Base-by-base conservation (phyloP, 2,797 vertebrate genomes). In the Hydrolagus colliei region DNA sequence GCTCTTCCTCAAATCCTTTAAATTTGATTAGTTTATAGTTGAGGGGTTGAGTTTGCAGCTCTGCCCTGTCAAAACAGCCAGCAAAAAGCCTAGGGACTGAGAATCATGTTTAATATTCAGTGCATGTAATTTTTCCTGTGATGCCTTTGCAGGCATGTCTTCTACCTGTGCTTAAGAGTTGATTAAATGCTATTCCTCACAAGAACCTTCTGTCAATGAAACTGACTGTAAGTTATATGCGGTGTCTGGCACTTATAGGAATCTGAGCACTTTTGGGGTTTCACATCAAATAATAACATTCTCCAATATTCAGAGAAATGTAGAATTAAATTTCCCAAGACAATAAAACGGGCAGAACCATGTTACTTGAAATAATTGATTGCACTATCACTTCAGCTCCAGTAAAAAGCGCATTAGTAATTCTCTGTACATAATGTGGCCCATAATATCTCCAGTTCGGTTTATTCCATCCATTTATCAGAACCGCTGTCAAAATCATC, bases 281-380 rank as follows among this genome's bases (percentile, higher is more conserved):
- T 82, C 63, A 65, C 14, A 35, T 68, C 62, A 82, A 82, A 68
- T 82, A 65, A 68, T 67, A 68, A 14, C 62, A 35, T 65, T 62
- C 79, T 68, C 63, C 79, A 82, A 82, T 18, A 14, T 82, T 82
- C 79, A 82, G 62, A 68, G 27, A 32, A 35, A 82, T 82, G 79
- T 32, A 67, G 27, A 68, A 82, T 82, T 68, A 68, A 82, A 82
- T 68, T 82, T 82, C 79, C 79, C 79, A 35, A 35, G 79, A 41
- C 63, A 82, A 82, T 32, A 82, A 68, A 82, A 35, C 14, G n/a
- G 65, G 79, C 27, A 82, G 67, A 82, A 14, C 68, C 63, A 18
- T 18, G 68, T 82, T 82, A 35, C 27, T 82, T 82, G 79, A 82
- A 82, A 65, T 82, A 82, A 82, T 82, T 68, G 27, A 82, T 82